Percentiles rank a stretch among this genome's conserved stretches.
Conservation (phyloP, 2,888 invertebrate genomes). For the Plebejus argus region DNA sequence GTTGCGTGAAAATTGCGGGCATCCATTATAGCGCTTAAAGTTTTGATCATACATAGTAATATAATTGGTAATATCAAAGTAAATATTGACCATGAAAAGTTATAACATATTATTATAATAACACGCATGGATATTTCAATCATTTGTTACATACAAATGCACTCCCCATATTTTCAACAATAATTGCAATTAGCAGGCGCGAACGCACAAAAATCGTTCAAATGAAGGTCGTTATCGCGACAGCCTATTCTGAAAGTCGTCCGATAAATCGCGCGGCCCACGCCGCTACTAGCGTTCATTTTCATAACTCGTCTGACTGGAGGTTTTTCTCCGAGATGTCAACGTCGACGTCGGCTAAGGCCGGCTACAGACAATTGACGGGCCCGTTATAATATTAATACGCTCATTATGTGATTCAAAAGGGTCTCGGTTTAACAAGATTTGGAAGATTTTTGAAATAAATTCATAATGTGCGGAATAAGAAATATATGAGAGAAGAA, state of each 20-base stretch:
- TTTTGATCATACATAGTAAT: no score
- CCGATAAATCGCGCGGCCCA: conserved; percentile 44
- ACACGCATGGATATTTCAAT: background rate
- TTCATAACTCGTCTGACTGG: conserved; percentile 48
- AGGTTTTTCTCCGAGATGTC: conserved; percentile 44
- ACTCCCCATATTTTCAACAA: background rate
- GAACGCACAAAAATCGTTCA: conserved; percentile 27
- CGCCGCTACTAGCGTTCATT: conserved; percentile 43
- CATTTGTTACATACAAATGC: background rate
- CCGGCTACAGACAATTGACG: conserved; percentile 27
- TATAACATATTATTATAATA: no score
- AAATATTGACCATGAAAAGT: no score
- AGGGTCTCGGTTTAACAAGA: background rate
- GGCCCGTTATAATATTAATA: conserved; percentile 24
- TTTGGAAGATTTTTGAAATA: background rate
- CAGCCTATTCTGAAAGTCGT: conserved; percentile 38
- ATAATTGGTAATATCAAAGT: no score
- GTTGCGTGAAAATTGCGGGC: no score
- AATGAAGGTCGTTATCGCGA: conserved; percentile 36
- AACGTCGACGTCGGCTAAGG: conserved; percentile 36
- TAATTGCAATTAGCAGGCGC: conserved; percentile 20
- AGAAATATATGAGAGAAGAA: background rate
- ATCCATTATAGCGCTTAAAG: no score
- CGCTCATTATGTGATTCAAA: conserved; percentile 23
- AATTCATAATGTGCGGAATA: background rate